phyloP scores from a whole-genome alignment of 2,888 invertebrate species.

The Synergus laeviventris region DNA sequence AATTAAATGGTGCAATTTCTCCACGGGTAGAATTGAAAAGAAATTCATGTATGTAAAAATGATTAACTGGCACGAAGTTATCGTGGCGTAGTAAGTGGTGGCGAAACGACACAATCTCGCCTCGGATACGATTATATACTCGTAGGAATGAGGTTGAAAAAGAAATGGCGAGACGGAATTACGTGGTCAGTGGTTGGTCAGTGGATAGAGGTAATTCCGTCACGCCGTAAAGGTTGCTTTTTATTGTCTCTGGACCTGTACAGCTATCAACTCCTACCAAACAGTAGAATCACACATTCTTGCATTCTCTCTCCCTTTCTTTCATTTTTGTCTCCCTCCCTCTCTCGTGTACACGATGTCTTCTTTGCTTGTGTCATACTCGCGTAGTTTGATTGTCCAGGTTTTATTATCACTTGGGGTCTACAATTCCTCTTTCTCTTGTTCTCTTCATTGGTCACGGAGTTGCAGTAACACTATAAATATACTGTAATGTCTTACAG shows the following conservation, averaged over 20 bases:
- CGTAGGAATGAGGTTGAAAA: conserved; percentile 56
- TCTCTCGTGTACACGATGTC: conserved; percentile 10
- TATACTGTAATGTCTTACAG: conserved; percentile 5
- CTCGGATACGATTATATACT: conserved; percentile 63
- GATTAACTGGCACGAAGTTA: background rate
- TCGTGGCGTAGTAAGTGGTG: conserved; percentile 28
- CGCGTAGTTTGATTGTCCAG: conserved; percentile 67
- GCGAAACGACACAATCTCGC: conserved; percentile 60
- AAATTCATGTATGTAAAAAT: background rate
- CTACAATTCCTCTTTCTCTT: conserved; percentile 43
- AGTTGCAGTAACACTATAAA: conserved; percentile 34
- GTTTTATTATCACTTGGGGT: conserved; percentile 72
- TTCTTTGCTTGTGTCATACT: conserved; percentile 57
- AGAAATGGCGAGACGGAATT: conserved; percentile 47
- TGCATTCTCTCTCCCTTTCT: conserved; percentile 10
- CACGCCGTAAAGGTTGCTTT: conserved; percentile 72
- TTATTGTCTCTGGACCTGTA: conserved; percentile 63
- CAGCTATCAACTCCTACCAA: conserved; percentile 52
- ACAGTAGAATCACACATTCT: conserved; percentile 32
- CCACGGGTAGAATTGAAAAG: background rate
- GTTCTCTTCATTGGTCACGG: conserved; percentile 37
- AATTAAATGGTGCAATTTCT: too few species aligned
- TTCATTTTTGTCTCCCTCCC: conserved; percentile 22
- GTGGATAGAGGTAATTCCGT: conserved; percentile 69
- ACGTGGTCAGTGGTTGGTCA: conserved; percentile 56